A percentile compares a stretch with the other conserved stretches of the same genome.
These are phyloP conservation scores for Deladenus siricidicola DNA, from an alignment of 2,888 invertebrate genomes.

Conservation along the genomic window DNA sequence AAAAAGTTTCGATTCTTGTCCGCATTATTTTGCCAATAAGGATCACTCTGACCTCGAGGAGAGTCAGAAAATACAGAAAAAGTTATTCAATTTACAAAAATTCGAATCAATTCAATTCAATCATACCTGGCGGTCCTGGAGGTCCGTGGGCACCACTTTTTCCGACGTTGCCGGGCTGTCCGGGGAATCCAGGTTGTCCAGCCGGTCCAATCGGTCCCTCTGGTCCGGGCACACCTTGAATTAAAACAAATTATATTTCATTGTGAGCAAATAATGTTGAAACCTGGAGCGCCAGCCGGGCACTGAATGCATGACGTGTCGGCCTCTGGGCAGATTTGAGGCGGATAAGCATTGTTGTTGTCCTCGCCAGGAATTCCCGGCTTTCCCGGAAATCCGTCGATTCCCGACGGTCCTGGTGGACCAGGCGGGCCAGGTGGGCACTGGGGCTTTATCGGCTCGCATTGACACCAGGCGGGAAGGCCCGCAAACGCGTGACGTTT, in stretches of 20 bases:
- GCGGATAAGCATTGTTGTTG: conserved; percentile 32
- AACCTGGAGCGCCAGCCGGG: conserved; percentile 35
- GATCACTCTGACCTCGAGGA: no score
- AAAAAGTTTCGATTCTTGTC: no score
- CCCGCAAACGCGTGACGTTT: conserved; percentile 34
- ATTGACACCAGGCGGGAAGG: conserved; percentile 43
- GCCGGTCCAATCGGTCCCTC: conserved; percentile 16
- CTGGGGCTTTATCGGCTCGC: conserved; percentile 39
- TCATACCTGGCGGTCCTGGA: conserved; percentile 36
- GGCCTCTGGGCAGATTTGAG: conserved; percentile 30
- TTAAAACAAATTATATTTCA: no score
- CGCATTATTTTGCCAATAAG: no score
- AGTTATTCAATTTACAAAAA: not conserved
- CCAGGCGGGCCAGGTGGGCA: conserved; percentile 38
- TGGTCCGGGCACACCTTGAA: conserved; percentile 16
- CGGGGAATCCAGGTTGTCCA: conserved; percentile 13
- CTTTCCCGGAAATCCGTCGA: conserved; percentile 31
- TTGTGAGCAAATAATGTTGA: conserved; percentile 25
- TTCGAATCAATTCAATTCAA: not conserved
- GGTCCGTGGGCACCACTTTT: conserved; percentile 9
- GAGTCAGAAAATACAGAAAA: not conserved
- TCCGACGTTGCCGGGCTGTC: conserved; percentile 19
- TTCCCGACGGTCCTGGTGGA: conserved; percentile 33
- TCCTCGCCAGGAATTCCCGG: conserved; percentile 35
- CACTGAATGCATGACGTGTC: conserved; percentile 35